These are phyloP conservation scores for Torymus tubicola DNA, from an alignment of 2,888 invertebrate genomes.

Conservation along the genomic window DNA sequence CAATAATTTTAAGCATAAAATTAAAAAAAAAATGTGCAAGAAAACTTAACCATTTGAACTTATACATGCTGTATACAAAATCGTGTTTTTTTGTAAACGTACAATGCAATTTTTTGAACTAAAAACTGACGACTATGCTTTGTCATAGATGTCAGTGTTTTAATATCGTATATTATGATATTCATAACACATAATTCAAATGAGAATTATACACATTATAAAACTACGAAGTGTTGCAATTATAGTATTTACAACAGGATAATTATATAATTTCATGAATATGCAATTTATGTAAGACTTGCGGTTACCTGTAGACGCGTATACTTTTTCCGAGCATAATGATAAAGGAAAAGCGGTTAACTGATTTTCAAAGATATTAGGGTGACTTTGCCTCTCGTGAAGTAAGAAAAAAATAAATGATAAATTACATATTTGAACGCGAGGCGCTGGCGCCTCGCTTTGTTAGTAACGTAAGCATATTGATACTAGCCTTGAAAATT, in stretches of 20 bases:
- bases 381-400: slow-evolving; percentile 52
- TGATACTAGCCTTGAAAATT: slow-evolving; percentile 60
- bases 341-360: slow-evolving; percentile 16
- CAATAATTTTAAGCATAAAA: neutral
- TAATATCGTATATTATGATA: slow-evolving; percentile 25
- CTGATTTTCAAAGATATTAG: slow-evolving; percentile 48
- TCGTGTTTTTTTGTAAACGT: slow-evolving; percentile 21
- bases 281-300: slow-evolving; percentile 17
- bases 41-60: slow-evolving; percentile 33
- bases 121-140: slow-evolving; percentile 25
- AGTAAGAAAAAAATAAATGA: slow-evolving; percentile 47
- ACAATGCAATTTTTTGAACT: slow-evolving; percentile 17
- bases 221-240: slow-evolving; percentile 38
- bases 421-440: slow-evolving; percentile 55
- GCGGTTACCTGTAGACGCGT: slow-evolving; percentile 5
- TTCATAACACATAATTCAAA: slow-evolving; percentile 29
- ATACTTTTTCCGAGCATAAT: slow-evolving; percentile 29
- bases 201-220: slow-evolving; percentile 25
- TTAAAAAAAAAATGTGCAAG: slow-evolving; percentile 6
- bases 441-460: slow-evolving; percentile 64
- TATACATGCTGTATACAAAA: slow-evolving; percentile 22
- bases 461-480: slow-evolving; percentile 61
- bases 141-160: slow-evolving; percentile 29
- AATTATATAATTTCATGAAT: slow-evolving; percentile 39
- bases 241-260: slow-evolving; percentile 42